These are phyloP conservation scores for Macrotus californicus DNA, from an alignment of 2,113 vertebrate genomes.

Conservation along the genomic window DNA sequence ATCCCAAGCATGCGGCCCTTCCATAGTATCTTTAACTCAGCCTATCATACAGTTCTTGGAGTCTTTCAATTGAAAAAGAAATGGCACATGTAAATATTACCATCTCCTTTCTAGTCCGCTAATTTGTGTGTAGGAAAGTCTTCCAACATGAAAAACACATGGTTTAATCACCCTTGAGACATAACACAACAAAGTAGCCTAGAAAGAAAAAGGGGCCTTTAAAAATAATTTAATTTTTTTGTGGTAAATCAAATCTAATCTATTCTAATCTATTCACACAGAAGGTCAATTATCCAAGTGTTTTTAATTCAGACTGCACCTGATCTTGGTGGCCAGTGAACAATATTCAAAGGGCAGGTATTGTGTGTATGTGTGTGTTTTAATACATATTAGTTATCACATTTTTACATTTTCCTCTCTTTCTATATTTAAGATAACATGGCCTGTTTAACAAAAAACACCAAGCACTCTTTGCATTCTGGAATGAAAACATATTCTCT, in stretches of 20 bases:
- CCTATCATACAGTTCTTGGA: not conserved
- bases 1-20: not conserved
- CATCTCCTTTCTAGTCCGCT: conserved; percentile 54
- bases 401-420: conserved; percentile 66
- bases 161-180: conserved; percentile 80
- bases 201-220: conserved; percentile 75
- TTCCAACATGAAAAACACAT: conserved; percentile 72
- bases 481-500: conserved; percentile 49
- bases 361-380: conserved; percentile 76
- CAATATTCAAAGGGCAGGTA: conserved; percentile 81
- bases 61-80: not conserved
- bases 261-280: conserved; percentile 87
- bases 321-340: conserved; percentile 82
- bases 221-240: conserved; percentile 79
- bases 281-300: conserved; percentile 88
- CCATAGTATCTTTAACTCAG: not conserved
- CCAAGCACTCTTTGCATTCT: not conserved
- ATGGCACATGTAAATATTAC: not conserved
- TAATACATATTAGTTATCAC: conserved; percentile 67
- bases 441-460: conserved; percentile 30
- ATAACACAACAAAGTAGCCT: conserved; percentile 73
- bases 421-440: conserved; percentile 53
- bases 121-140: conserved; percentile 74
- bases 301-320: conserved; percentile 82
- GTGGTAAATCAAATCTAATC: conserved; percentile 85